Evolutionary conservation across 2,888 invertebrate species (phyloP).

Genomic region (Rhagium mordax): DNA sequence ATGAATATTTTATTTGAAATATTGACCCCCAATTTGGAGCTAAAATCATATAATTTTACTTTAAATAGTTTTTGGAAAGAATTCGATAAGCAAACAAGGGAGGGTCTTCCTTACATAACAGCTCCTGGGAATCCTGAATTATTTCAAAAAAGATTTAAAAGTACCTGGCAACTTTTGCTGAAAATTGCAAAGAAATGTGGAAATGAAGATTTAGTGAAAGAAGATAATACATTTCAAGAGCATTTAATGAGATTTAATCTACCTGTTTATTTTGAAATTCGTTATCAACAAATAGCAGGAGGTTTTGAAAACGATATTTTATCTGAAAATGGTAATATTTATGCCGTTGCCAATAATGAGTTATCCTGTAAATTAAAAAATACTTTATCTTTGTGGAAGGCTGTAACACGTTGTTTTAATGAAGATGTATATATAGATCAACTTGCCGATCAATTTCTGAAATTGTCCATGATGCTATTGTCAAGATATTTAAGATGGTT

Average conservation of each 20-base stretch:
- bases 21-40: conserved; percentile 61
- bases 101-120: conserved; percentile 88
- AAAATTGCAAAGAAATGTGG: conserved; percentile 80
- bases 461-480: conserved; percentile 87
- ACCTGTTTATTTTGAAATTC: conserved; percentile 96
- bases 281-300: conserved; percentile 94
- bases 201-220: conserved; percentile 75
- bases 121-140: conserved; percentile 93
- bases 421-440: conserved; percentile 85
- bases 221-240: conserved; percentile 82
- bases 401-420: conserved; percentile 78
- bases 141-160: conserved; percentile 87
- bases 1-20: conserved; percentile 73
- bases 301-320: conserved; percentile 71
- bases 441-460: conserved; percentile 89
- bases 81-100: conserved; percentile 85
- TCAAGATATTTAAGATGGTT: conserved; percentile 87
- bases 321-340: conserved; percentile 52
- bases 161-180: conserved; percentile 83
- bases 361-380: conserved; percentile 70
- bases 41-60: conserved; percentile 82
- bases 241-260: conserved; percentile 90
- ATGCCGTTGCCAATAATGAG: conserved; percentile 59
- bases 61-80: conserved; percentile 92
- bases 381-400: conserved; percentile 70